Evolutionary conservation across 2,113 vertebrate species (phyloP), one percentile per base, ranked within the genome.

Genomic region (Anguilla japonica): DNA sequence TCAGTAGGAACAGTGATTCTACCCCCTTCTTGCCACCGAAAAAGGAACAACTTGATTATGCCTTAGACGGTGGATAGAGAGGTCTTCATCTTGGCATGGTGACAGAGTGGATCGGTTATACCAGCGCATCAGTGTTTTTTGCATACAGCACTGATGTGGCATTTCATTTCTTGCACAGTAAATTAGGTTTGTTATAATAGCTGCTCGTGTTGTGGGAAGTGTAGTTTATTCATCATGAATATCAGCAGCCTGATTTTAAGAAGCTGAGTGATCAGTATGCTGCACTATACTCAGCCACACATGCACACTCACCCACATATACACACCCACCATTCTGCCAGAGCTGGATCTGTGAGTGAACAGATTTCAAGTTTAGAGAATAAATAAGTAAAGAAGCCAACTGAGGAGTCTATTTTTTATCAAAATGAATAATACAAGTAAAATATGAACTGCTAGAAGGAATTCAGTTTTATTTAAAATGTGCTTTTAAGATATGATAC

Each of bases 301-400:
- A 67, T 67, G 20, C 60, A 67, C 20, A 5, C 4, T 26, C 81
- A 82, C 81, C 40, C 81, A 82, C 81, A 82, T 40, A 20, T 41
- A 82, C 20, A 3, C 22, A 63, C 50, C 29, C 40, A 43, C 40
- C 5, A 83, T 39, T 29, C 53, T 63, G 26, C 71, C 71, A 75
- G 71, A 34, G 13, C n/a, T 75, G 71, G 34, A 75, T 34, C 71
- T 34, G 71, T 75, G n/a, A 75, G 71, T 75, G n/a, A 29, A 26
- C 63, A 71, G 63, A 16, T 71, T 81, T 81, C 39, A 81, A 81
- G 5, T 71, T 71, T 75, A n/a, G 20, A 81, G 41, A 81, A 81
- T 41, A 46, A 81, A 81, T 81, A 81, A 81, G 80, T 81, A 81
- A 81, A 81, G 26, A 43, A 81, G 80, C 20, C 41, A 43, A 43